phyloP scores from a whole-genome alignment of 2,888 invertebrate species.

The Orthosia gothica region DNA sequence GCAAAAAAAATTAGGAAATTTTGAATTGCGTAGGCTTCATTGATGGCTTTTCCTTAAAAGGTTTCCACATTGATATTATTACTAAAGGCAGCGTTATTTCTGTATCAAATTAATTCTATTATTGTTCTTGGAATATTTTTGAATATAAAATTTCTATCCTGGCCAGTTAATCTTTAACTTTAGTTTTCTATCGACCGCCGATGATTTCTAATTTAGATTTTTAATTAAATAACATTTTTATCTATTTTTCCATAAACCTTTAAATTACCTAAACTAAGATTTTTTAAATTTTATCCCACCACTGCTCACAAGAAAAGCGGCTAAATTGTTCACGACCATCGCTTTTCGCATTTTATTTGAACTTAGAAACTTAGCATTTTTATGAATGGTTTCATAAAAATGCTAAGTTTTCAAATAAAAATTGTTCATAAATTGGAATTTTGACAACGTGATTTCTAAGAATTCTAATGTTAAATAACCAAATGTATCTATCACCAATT shows the following conservation, averaged over 20 bases:
- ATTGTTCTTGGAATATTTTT: slow-evolving; percentile 17
- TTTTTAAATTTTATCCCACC: background rate
- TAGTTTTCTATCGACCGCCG: slow-evolving; percentile 13
- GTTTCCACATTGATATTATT: slow-evolving; percentile 13
- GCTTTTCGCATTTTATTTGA: background rate
- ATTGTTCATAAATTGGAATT: background rate
- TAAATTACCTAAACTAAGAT: slow-evolving; percentile 24
- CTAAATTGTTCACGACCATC: background rate
- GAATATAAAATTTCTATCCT: slow-evolving; percentile 1
- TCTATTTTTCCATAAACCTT: slow-evolving; percentile 44
- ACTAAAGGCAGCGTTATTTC: slow-evolving; percentile 8
- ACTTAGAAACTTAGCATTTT: no score
- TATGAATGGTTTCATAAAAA: slow-evolving; percentile 15
- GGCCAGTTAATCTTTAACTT: background rate
- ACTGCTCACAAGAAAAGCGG: slow-evolving; percentile 11
- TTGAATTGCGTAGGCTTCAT: background rate
- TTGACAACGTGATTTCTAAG: background rate
- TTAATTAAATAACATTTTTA: slow-evolving; percentile 21
- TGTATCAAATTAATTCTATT: background rate
- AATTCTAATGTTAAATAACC: background rate
- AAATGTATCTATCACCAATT: slow-evolving; percentile 18
- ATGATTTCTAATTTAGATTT: slow-evolving; percentile 15
- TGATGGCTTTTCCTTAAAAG: no score
- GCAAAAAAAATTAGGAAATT: background rate
- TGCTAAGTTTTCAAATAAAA: background rate